phyloP scores from a whole-genome alignment of 2,888 invertebrate genomes.

The Flexamia atlantica region DNA sequence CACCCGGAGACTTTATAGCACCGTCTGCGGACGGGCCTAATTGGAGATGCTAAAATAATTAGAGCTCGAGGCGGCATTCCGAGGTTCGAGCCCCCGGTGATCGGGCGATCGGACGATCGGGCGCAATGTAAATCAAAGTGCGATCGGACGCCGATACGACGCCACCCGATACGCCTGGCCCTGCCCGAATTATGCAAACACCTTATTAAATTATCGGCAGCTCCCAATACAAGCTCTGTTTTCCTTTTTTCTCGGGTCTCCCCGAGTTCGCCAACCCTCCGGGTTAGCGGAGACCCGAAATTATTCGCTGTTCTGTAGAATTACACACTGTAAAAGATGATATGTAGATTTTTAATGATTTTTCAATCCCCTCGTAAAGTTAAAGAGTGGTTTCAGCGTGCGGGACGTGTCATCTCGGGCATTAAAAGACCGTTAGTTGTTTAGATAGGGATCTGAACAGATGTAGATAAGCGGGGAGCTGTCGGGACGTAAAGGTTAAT shows the following conservation, averaged over 20 bases:
- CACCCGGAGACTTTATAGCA: slow-evolving; percentile 4
- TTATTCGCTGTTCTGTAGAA: slow-evolving; percentile 4
- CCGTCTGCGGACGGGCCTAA: neutral
- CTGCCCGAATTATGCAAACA: slow-evolving; percentile 35
- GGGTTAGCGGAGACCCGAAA: neutral
- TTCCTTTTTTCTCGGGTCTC: neutral
- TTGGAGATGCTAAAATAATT: slow-evolving; percentile 20
- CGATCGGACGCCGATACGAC: neutral
- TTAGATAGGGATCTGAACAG: neutral
- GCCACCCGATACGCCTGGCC: neutral
- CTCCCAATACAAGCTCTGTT: neutral
- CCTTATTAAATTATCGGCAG: slow-evolving; percentile 43
- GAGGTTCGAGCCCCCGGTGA: neutral
- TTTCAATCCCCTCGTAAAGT: slow-evolving; percentile 11
- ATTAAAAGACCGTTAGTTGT: slow-evolving; percentile 16
- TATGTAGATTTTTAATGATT: slow-evolving; percentile 41
- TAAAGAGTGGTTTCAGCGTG: slow-evolving; percentile 1
- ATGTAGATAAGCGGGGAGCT: neutral
- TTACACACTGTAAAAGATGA: slow-evolving; percentile 14
- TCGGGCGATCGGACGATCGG: neutral
- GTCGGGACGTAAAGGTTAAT: neutral
- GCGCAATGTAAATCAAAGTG: slow-evolving; percentile 29
- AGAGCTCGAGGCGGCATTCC: slow-evolving; percentile 6
- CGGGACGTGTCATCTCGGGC: slow-evolving; percentile 8
- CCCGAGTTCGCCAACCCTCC: neutral